phyloP scores from a whole-genome alignment of 2,113 vertebrate genomes.

The Clarias macrocephalus region DNA sequence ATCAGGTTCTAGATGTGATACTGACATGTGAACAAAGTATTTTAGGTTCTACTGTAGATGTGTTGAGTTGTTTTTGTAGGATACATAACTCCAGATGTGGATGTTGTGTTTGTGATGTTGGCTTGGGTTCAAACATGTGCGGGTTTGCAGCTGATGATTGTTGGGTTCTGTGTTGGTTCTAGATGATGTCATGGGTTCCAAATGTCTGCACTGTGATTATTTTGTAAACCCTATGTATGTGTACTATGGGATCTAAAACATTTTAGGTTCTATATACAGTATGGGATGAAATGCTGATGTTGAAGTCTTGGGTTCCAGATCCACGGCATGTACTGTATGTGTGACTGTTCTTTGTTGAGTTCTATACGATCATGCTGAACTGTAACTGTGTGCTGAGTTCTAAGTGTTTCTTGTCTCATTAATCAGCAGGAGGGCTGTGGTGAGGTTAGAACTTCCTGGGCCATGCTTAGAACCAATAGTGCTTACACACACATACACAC shows the following conservation, averaged over 20 bases:
- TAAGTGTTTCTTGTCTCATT: neutral
- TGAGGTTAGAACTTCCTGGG: neutral
- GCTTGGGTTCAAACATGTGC: neutral
- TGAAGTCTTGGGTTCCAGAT: neutral
- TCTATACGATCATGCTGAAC: neutral
- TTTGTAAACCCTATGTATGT: neutral
- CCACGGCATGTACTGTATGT: neutral
- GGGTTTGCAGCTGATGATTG: neutral
- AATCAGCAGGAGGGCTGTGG: neutral
- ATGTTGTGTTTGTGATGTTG: neutral
- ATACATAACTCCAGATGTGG: too few relatives aligned
- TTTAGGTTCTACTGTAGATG: too few relatives aligned
- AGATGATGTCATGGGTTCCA: neutral
- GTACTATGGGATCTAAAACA: neutral
- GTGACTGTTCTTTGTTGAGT: neutral
- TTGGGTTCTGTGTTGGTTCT: neutral
- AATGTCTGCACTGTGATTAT: neutral
- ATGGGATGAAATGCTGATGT: neutral
- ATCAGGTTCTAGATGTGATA: neutral
- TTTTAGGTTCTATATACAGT: neutral
- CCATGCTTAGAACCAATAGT: neutral
- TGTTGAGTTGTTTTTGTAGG: too few relatives aligned
- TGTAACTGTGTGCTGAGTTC: neutral
- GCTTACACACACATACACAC: slow-evolving; percentile 1
- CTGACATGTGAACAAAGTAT: too few relatives aligned